Conservation (phyloP, 2,888 invertebrate genomes). For the Drosophila mimica region DNA sequence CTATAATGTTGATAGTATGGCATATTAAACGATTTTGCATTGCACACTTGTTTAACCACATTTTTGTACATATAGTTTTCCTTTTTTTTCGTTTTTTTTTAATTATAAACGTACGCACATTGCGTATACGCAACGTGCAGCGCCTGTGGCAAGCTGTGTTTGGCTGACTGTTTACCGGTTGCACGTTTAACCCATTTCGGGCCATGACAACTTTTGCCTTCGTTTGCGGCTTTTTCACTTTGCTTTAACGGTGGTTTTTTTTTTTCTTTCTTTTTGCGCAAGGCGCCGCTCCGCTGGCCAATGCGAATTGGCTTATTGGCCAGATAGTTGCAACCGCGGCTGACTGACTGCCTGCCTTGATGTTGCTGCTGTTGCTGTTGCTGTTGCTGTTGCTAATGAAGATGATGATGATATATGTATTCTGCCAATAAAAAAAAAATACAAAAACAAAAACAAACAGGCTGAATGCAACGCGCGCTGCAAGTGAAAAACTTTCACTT, state of each 20-base stretch:
- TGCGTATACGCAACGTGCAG: conserved; percentile 76
- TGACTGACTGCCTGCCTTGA: conserved; percentile 39
- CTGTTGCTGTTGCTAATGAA: conserved; percentile 36
- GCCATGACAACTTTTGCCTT: conserved; percentile 78
- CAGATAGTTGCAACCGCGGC: conserved; percentile 41
- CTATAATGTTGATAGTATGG: conserved; percentile 9
- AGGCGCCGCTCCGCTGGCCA: conserved; percentile 57
- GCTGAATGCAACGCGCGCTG: conserved; percentile 55
- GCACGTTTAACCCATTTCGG: conserved; percentile 80
- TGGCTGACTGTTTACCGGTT: conserved; percentile 46
- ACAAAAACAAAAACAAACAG: conserved; percentile 13
- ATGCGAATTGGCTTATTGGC: conserved; percentile 54
- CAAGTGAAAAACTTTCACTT: conserved; percentile 82
- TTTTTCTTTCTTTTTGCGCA: conserved; percentile 38
- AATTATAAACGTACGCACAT: conserved; percentile 67
- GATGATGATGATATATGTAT: conserved; percentile 56
- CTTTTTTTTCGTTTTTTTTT: conserved; percentile 40
- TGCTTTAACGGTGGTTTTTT: conserved; percentile 18
- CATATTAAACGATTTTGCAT: conserved; percentile 26
- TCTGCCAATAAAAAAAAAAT: conserved; percentile 44
- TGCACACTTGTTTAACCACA: conserved; percentile 53
- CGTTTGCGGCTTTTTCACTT: conserved; percentile 57
- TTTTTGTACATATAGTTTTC: conserved; percentile 50
- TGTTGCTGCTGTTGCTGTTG: conserved; percentile 56
- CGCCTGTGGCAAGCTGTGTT: conserved; percentile 39